These are phyloP conservation scores for Lordiphosa stackelbergi DNA, from an alignment of 1,140 invertebrate species.

Conservation along the genomic window DNA sequence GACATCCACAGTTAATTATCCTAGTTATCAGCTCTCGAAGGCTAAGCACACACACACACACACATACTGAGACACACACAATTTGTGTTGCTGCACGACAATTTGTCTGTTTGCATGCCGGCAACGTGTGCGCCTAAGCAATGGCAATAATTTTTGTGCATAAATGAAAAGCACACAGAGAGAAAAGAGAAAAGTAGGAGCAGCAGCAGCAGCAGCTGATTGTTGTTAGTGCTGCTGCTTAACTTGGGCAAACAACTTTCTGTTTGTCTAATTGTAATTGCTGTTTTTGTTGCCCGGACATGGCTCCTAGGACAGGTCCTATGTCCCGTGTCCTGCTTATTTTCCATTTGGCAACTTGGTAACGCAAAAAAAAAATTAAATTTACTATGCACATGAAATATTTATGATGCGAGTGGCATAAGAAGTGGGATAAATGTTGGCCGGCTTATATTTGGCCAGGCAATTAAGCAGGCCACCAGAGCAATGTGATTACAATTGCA, in stretches of 20 bases:
- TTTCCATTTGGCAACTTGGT: conserved; percentile 43
- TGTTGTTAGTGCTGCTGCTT: conserved; percentile 62
- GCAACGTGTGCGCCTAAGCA: conserved; percentile 68
- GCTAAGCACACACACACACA: conserved; percentile 6
- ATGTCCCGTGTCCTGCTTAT: conserved; percentile 26
- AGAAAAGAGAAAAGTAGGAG: background rate
- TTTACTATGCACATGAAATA: conserved; percentile 57
- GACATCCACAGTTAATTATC: conserved; percentile 40
- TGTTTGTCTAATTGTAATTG: conserved; percentile 75
- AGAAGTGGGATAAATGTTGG: conserved; percentile 23
- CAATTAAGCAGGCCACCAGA: conserved; percentile 40
- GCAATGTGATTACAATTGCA: conserved; percentile 41
- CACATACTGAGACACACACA: conserved; percentile 13
- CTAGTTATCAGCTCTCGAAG: conserved; percentile 35
- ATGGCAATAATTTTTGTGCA: conserved; percentile 73
- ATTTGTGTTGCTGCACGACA: conserved; percentile 62
- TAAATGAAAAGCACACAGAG: conserved; percentile 69
- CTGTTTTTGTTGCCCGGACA: conserved; percentile 55
- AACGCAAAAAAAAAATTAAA: conserved; percentile 17
- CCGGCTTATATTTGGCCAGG: conserved; percentile 39
- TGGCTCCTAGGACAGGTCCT: conserved; percentile 10
- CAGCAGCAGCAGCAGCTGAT: conserved; percentile 15
- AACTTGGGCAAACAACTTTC: conserved; percentile 70
- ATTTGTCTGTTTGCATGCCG: conserved; percentile 68
- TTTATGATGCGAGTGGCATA: conserved; percentile 39